Evolutionary conservation across 2,888 invertebrate species (phyloP).

Genomic region (Chalcis sispes): DNA sequence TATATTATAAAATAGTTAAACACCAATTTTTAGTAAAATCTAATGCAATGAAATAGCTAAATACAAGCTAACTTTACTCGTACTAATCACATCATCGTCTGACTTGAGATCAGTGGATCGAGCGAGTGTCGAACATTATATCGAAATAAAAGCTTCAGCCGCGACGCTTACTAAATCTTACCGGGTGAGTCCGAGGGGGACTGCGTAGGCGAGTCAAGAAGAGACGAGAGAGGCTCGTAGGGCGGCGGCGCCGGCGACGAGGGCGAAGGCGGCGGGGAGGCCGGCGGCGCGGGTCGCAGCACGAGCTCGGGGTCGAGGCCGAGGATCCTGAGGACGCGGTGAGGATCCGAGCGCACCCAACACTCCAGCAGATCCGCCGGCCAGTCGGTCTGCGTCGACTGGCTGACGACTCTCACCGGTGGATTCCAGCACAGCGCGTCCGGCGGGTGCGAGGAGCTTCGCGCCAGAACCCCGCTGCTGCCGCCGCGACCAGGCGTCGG

Average conservation of each 20-base stretch:
- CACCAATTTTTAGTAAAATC: too few relatives aligned
- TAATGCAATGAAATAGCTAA: too few relatives aligned
- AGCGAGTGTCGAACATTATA: too few relatives aligned
- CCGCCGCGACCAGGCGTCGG: constrained; percentile 76
- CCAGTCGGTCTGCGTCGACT: constrained; percentile 81
- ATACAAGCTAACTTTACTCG: too few relatives aligned
- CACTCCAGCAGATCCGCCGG: constrained; percentile 80
- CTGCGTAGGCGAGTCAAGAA: constrained; percentile 76
- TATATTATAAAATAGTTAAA: too few relatives aligned
- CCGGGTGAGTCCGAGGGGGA: constrained; percentile 39
- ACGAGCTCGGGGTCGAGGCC: constrained; percentile 82
- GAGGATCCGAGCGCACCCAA: constrained; percentile 85
- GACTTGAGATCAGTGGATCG: not conserved
- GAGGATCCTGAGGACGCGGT: constrained; percentile 84
- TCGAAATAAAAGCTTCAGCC: not conserved
- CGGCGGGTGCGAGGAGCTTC: constrained; percentile 90
- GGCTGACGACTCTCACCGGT: constrained; percentile 66
- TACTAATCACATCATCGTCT: too few relatives aligned
- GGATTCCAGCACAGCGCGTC: constrained; percentile 88
- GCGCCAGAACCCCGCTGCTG: constrained; percentile 79
- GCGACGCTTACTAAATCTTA: not conserved
- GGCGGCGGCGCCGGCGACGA: constrained; percentile 71
- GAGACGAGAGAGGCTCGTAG: constrained; percentile 77
- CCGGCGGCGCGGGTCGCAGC: constrained; percentile 67
- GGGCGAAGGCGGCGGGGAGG: constrained; percentile 71